Conservation (phyloP, 2,113 vertebrate species). For the Miniopterus natalensis region DNA sequence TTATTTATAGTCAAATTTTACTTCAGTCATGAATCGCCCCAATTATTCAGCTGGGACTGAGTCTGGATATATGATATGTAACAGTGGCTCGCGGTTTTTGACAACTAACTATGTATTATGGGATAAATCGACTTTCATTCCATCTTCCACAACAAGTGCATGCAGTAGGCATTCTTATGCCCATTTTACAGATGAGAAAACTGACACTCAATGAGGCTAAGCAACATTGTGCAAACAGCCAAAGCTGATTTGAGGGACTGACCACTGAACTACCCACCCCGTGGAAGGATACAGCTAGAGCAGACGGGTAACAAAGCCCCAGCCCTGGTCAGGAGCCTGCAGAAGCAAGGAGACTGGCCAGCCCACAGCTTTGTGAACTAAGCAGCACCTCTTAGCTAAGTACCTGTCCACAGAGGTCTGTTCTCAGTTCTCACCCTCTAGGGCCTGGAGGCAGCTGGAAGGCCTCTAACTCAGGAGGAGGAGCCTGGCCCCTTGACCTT, state of each 20-base stretch:
- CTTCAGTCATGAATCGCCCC: neutral
- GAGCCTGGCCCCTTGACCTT: neutral
- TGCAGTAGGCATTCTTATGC: neutral
- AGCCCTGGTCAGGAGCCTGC: neutral
- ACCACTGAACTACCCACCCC: neutral
- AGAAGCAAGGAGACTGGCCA: too few species aligned
- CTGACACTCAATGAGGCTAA: neutral
- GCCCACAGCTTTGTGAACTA: rapidly evolving
- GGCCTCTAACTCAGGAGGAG: neutral
- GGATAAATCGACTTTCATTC: neutral
- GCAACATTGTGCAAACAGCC: neutral
- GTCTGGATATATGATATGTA: too few species aligned
- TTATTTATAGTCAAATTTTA: neutral
- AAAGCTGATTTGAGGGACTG: neutral
- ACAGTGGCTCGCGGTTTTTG: neutral
- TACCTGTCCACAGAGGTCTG: neutral
- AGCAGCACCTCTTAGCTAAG: neutral
- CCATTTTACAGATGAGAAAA: slow-evolving; percentile 30
- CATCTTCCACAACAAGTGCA: neutral
- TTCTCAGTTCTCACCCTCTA: neutral
- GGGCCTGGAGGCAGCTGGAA: neutral
- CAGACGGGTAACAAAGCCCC: neutral
- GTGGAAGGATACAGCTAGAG: neutral
- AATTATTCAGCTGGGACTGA: neutral
- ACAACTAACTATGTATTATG: neutral